Evolutionary conservation across 2,113 vertebrate genomes (phyloP).

Genomic region (Furnarius figulus): DNA sequence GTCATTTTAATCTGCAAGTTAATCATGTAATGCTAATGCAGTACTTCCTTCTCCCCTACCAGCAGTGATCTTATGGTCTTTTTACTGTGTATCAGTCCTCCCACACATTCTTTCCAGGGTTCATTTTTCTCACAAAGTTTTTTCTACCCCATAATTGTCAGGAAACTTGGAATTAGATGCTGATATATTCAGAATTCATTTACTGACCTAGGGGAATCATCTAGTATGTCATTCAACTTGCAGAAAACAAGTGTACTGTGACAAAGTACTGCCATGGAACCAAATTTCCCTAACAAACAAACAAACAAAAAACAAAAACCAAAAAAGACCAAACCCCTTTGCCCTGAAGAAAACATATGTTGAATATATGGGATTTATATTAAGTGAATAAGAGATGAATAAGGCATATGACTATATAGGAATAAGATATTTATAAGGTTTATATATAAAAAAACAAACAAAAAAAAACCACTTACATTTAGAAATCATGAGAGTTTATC

Average conservation of each 20-base stretch:
- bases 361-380: neutral
- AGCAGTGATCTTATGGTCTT: neutral
- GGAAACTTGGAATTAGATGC: constrained; percentile 5
- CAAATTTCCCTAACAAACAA: neutral
- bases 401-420: neutral
- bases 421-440: neutral
- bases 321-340: neutral
- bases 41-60: neutral
- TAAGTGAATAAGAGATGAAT: neutral
- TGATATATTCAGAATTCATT: neutral
- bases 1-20: constrained; percentile 19
- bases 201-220: neutral
- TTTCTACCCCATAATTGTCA: neutral
- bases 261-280: neutral
- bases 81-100: neutral
- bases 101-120: neutral
- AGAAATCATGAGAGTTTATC: neutral
- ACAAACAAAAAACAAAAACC: neutral
- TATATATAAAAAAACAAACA: neutral
- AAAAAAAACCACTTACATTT: too few species aligned
- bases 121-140: neutral
- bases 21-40: neutral
- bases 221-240: neutral
- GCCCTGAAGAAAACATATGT: neutral
- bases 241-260: neutral